These are phyloP conservation scores for Phallusia fumigata DNA, from an alignment of 23 tunicate genomes.

Conservation along the genomic window DNA sequence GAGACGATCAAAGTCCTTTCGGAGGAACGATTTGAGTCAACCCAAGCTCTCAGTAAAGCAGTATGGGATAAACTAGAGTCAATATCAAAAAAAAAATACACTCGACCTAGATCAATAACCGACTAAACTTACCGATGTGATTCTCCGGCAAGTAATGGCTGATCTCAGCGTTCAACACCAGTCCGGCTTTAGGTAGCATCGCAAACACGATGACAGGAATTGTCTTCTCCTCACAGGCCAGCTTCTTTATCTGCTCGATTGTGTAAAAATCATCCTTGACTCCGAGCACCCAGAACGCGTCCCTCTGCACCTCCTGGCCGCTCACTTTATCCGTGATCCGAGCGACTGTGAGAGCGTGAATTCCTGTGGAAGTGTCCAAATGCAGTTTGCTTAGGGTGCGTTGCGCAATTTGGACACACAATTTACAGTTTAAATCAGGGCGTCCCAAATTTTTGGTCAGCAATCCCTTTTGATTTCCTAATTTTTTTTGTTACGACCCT, in stretches of 20 bases:
- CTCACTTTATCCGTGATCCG: constrained; percentile 61
- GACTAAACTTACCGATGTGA: constrained; percentile 49
- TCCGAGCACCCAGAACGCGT: constrained; percentile 96
- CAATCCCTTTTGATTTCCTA: too few species aligned
- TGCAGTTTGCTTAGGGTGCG: too few species aligned
- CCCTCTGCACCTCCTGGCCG: constrained; percentile 63
- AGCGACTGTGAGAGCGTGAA: constrained; percentile 71
- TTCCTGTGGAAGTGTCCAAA: constrained; percentile 22
- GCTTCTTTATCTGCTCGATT: constrained; percentile 81
- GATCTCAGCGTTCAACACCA: constrained; percentile 78
- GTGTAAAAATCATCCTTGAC: constrained; percentile 97
- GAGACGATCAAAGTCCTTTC: too few species aligned
- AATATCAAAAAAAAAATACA: too few species aligned
- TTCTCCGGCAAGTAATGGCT: constrained; percentile 96
- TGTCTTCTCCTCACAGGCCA: constrained; percentile 85
- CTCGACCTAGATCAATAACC: too few species aligned
- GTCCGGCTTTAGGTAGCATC: constrained; percentile 81
- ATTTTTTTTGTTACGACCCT: too few species aligned
- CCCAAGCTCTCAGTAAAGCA: too few species aligned
- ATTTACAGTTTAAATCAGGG: too few species aligned
- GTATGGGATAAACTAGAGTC: too few species aligned
- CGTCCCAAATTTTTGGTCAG: too few species aligned
- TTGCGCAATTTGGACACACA: too few species aligned
- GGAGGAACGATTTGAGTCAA: too few species aligned
- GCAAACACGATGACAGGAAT: constrained; percentile 88